These are phyloP conservation scores for Heliornis fulica DNA, from an alignment of 2,113 vertebrate species.

Conservation along the genomic window DNA sequence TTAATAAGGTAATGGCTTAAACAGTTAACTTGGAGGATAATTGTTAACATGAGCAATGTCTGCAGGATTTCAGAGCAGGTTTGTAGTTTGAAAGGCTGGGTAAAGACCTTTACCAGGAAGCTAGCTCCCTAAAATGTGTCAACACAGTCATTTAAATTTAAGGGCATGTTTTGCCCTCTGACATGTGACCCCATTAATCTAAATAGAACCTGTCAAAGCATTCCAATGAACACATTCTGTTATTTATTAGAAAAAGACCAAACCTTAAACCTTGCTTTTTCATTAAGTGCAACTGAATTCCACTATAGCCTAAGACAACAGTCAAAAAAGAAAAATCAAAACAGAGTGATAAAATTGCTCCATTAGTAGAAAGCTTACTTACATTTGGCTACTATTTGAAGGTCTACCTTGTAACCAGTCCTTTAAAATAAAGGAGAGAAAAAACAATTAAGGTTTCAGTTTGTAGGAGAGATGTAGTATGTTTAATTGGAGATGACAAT, in stretches of 20 bases:
- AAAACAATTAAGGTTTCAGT: neutral
- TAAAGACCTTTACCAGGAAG: neutral
- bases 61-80: neutral
- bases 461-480: neutral
- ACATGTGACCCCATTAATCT: neutral
- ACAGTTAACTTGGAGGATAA: slow-evolving; percentile 34
- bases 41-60: neutral
- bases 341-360: neutral
- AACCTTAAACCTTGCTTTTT: neutral
- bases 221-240: neutral
- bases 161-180: neutral
- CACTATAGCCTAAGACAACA: neutral
- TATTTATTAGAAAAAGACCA: neutral
- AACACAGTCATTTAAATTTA: neutral
- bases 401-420: slow-evolving; percentile 89
- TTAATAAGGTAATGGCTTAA: slow-evolving; percentile 29
- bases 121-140: neutral
- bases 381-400: slow-evolving; percentile 86
- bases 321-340: neutral
- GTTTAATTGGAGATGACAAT: neutral
- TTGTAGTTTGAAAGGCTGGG: neutral
- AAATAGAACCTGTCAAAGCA: neutral
- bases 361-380: slow-evolving; percentile 69
- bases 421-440: slow-evolving; percentile 70
- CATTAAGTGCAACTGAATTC: neutral